Evolutionary conservation across 2,113 vertebrate genomes (phyloP).

Genomic region (Sylvicapra grimmia): DNA sequence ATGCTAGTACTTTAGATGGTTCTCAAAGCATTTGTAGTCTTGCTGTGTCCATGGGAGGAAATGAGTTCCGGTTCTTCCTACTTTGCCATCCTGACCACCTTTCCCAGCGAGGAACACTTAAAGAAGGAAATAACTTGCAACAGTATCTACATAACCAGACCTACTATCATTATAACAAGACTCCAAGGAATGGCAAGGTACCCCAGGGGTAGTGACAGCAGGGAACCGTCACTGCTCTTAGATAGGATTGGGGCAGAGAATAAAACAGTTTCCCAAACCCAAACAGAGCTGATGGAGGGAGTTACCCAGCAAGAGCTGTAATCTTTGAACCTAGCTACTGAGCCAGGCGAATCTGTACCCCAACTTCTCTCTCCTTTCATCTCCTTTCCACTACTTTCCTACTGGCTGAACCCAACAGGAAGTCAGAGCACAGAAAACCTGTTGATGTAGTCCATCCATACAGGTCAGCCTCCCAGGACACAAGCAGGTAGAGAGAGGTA

Average conservation of each 20-base stretch:
- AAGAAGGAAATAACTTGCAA: not conserved
- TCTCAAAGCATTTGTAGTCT: not conserved
- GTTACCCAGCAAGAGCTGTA: not conserved
- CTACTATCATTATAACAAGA: not conserved
- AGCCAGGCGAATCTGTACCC: not conserved
- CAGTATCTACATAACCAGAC: not conserved
- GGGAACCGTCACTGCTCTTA: not conserved
- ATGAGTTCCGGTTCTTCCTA: not conserved
- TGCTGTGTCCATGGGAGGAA: not conserved
- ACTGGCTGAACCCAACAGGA: not conserved
- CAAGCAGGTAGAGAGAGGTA: not conserved
- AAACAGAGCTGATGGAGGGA: not conserved
- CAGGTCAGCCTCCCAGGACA: not conserved
- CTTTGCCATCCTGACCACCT: not conserved
- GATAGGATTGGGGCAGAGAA: not conserved
- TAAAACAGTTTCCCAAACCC: not conserved
- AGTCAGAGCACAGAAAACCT: not conserved
- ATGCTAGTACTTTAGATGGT: not conserved
- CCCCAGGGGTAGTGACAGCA: not conserved
- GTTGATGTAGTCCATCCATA: not conserved
- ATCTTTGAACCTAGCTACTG: not conserved
- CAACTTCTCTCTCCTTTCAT: not conserved
- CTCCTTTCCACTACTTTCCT: not conserved
- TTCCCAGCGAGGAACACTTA: not conserved
- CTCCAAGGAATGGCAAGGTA: not conserved